Conservation (phyloP, 2,113 vertebrate species). For the Eulacestoma nigropectus region DNA sequence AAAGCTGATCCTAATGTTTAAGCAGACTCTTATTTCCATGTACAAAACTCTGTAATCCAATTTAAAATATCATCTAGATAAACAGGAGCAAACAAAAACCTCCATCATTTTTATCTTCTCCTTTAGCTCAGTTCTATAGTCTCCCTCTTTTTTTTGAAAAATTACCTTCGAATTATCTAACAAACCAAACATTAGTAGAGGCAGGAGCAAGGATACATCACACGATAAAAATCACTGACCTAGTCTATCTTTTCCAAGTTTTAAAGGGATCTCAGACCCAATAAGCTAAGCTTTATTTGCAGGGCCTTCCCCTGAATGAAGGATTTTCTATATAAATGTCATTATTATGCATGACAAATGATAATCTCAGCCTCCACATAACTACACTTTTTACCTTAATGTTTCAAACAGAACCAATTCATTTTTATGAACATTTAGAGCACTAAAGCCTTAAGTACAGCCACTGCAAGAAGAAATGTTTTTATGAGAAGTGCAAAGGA, state of each 20-base stretch:
- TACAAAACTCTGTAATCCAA: not conserved
- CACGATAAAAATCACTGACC: not conserved
- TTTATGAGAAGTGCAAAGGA: not conserved
- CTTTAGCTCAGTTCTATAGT: not conserved
- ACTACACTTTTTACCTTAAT: not conserved
- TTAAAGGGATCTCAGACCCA: not conserved
- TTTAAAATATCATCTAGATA: not conserved
- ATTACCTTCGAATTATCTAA: not conserved
- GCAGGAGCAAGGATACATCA: not conserved
- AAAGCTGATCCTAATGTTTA: not conserved
- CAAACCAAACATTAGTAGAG: not conserved
- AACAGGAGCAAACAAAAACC: not conserved
- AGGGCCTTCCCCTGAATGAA: not conserved
- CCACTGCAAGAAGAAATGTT: not conserved
- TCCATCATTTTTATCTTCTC: not conserved
- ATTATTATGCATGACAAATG: not conserved
- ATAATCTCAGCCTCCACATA: not conserved
- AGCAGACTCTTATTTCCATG: not conserved
- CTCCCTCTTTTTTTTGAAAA: not conserved
- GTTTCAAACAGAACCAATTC: not conserved
- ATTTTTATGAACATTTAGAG: not conserved
- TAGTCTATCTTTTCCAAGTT: not conserved
- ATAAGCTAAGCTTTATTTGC: not conserved
- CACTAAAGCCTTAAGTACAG: not conserved
- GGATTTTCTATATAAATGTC: not conserved